Percentiles rank a stretch among this genome's conserved stretches.
Evolutionary conservation across 2,888 invertebrate species (phyloP).

Genomic region (Coecobrya sp.): DNA sequence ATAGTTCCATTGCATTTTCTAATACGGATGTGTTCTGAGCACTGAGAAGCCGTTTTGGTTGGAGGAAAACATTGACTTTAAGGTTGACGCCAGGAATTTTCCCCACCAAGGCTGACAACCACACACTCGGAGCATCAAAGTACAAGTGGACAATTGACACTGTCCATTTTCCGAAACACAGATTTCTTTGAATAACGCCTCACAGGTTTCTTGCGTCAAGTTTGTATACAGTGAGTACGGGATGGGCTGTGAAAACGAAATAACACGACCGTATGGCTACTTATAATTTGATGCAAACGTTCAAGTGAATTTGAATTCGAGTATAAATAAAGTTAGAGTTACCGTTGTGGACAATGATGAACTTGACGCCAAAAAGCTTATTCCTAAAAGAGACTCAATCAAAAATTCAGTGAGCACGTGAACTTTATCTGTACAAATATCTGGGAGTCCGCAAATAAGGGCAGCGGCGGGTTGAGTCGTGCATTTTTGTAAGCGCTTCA

Average conservation of each 20-base stretch:
- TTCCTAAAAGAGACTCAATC: conserved; percentile 92
- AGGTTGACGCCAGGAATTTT: conserved; percentile 94
- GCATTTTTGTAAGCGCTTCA: conserved; percentile 92
- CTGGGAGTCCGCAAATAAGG: conserved; percentile 80
- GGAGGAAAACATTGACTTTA: conserved; percentile 93
- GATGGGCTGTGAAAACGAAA: conserved; percentile 81
- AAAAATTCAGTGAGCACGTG: conserved; percentile 94
- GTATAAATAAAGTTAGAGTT: too few species aligned
- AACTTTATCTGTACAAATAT: conserved; percentile 94
- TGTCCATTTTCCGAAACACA: conserved; percentile 94
- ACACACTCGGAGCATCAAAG: conserved; percentile 93
- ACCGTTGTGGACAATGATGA: conserved; percentile 70
- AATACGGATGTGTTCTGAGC: conserved; percentile 88
- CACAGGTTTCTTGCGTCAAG: conserved; percentile 89
- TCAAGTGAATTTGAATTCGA: neutral
- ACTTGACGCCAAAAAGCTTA: conserved; percentile 83
- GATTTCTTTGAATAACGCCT: conserved; percentile 91
- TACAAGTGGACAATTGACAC: conserved; percentile 93
- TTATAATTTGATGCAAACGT: too few species aligned
- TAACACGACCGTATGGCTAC: too few species aligned
- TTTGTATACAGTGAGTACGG: conserved; percentile 87
- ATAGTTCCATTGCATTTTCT: conserved; percentile 87
- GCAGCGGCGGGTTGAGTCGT: conserved; percentile 86
- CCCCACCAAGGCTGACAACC: conserved; percentile 96
- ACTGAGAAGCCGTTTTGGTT: conserved; percentile 92